Base-by-base conservation (phyloP, 2,888 invertebrate genomes). In the Heteropelma amictum region DNA sequence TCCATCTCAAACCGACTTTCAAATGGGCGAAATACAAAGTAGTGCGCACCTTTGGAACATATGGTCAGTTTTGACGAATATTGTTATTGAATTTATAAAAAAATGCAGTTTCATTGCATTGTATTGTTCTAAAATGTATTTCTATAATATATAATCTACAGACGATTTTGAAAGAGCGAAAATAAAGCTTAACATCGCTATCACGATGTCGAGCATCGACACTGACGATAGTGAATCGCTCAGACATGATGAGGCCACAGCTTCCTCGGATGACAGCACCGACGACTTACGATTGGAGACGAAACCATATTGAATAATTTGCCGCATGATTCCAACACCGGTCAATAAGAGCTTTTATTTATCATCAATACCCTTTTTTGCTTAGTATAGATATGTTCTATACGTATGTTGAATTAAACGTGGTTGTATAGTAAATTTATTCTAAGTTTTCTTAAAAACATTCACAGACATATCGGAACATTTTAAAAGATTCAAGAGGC, bases 11-110 rank as follows among this genome's bases (percentile, higher is more conserved):
- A 19, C 53, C 53, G 19, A 53, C 53, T 30, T 23, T 12, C 8
- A 53, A 19, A 53, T 53, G 53, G 53, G 30, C 53, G 14, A 53
- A 53, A 53, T 53, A 53, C 30, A 53, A 53, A 53, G 14, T 53
- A 53, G 3, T 30, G 53, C 28, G 30, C 28, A 33, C 30, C 14
- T 53, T 53, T 53, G 53, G 53, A 19, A 53, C 53, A 30, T 53
- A 33, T 30, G 53, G 53, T 33, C 14, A 14, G 53, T 53, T 33
- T 53, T 33, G 8, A 35, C 19, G 17, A 42, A 42, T 14, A 42
- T 42, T 42, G 17, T 17, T 42, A 42, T 42, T 42, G 17, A 17
- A 14, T 8, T 40, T 40, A 2, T 2, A 33, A 40, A 40, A 40
- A 40, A 40, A 40, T 1, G 12, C 5, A n/a, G 8, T 12, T 40